Conservation (phyloP, 2,797 vertebrate species). For the Poecilia picta region DNA sequence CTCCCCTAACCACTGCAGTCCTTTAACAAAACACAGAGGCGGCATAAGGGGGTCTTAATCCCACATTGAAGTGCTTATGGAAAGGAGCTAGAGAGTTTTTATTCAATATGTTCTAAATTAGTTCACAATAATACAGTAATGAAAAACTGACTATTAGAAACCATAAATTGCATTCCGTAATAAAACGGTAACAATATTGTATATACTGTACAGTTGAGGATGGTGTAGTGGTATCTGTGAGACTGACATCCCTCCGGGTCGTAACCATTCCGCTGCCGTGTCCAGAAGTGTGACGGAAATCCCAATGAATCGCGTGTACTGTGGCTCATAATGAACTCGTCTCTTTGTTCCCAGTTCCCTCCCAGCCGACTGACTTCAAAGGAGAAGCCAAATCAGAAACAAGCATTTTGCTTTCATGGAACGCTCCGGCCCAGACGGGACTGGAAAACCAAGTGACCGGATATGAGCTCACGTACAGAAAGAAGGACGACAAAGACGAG, state of each 20-base stretch:
- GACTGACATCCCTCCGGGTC: not conserved
- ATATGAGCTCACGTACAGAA: slow-evolving; percentile 96
- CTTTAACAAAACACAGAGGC: not conserved
- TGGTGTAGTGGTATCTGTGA: not conserved
- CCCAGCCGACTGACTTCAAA: slow-evolving; percentile 95
- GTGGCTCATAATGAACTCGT: slow-evolving; percentile 32
- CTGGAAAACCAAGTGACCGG: slow-evolving; percentile 93
- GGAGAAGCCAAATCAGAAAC: slow-evolving; percentile 99
- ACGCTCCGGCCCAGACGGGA: slow-evolving; percentile 86
- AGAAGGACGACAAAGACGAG: slow-evolving; percentile 94
- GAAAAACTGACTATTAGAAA: not conserved
- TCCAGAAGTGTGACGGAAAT: slow-evolving; percentile 11
- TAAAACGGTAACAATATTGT: not conserved
- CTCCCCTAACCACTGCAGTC: not conserved
- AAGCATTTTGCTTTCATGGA: slow-evolving; percentile 95
- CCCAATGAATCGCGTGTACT: slow-evolving; percentile 21
- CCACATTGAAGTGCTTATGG: not conserved
- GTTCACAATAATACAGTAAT: not conserved
- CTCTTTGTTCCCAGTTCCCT: slow-evolving; percentile 85
- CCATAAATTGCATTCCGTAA: not conserved
- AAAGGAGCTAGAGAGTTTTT: not conserved
- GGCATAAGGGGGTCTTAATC: not conserved
- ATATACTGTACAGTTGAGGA: not conserved
- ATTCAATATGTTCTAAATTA: not conserved
- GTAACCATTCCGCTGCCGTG: slow-evolving; percentile 9